Conservation (phyloP, 2,113 vertebrate species). For the Bambusicola thoracicus region DNA sequence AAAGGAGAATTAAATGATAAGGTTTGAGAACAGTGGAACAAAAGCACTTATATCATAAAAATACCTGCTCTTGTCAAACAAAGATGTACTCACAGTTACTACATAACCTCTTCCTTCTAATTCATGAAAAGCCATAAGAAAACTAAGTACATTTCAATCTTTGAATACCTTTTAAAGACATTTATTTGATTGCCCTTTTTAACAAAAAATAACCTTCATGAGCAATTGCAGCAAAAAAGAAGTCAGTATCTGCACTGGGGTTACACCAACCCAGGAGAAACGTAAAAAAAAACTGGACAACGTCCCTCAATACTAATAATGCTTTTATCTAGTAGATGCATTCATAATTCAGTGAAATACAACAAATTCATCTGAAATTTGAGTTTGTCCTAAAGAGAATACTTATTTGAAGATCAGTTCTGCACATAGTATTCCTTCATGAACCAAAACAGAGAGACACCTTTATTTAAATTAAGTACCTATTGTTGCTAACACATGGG, state of each 20-base stretch:
- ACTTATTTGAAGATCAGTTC: neutral
- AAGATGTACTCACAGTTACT: constrained; percentile 61
- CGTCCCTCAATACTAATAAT: neutral
- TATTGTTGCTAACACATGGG: neutral
- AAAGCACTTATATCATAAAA: constrained; percentile 74
- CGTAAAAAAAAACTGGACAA: constrained; percentile 3
- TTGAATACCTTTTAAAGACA: constrained; percentile 50
- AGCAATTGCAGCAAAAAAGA: constrained; percentile 4
- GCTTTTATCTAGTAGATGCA: constrained; percentile 1
- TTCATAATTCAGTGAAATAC: constrained; percentile 48
- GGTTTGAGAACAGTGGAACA: constrained; percentile 69
- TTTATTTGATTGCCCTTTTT: neutral
- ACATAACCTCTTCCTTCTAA: constrained; percentile 57
- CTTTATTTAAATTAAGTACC: neutral
- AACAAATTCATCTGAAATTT: constrained; percentile 48
- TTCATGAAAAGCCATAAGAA: constrained; percentile 64
- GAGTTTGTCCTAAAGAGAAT: neutral
- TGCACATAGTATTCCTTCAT: neutral
- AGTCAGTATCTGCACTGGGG: constrained; percentile 53
- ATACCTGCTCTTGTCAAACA: constrained; percentile 72
- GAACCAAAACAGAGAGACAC: neutral
- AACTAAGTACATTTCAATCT: constrained; percentile 27
- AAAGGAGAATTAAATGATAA: constrained; percentile 76
- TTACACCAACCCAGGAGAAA: constrained; percentile 42
- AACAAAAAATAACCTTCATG: constrained; percentile 62